phyloP scores from a whole-genome alignment of 2,113 vertebrate species.

The Dicaeum eximium region DNA sequence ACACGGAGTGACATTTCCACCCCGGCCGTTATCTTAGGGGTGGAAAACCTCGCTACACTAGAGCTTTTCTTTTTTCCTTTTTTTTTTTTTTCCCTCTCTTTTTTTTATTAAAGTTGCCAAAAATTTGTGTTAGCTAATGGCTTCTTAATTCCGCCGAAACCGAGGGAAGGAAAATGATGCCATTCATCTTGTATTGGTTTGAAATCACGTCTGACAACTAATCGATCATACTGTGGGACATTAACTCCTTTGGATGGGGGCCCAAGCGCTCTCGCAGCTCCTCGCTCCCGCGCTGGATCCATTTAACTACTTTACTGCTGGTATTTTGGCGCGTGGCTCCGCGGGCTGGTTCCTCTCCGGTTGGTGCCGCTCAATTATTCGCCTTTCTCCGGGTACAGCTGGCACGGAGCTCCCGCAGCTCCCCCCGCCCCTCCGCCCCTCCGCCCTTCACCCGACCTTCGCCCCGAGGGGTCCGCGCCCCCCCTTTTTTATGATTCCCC shows the following conservation, averaged over 20 bases:
- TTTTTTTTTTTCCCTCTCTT: accelerated
- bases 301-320: conserved; percentile 76
- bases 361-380: conserved; percentile 57
- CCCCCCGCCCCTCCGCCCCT: neutral
- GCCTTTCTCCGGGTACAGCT: conserved; percentile 54
- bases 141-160: conserved; percentile 83
- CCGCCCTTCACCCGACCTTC: conserved; percentile 70
- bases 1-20: neutral
- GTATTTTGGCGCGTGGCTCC: conserved; percentile 54
- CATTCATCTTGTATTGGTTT: conserved; percentile 85
- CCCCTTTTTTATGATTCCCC: accelerated
- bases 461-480: neutral
- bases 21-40: conserved; percentile 54
- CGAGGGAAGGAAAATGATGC: conserved; percentile 80
- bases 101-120: conserved; percentile 79
- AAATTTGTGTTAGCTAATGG: conserved; percentile 84
- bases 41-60: conserved; percentile 47
- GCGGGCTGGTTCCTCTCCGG: conserved; percentile 34
- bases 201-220: conserved; percentile 84
- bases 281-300: conserved; percentile 66
- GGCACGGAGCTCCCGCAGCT: neutral
- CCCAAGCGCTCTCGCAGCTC: conserved; percentile 73
- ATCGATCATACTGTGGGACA: conserved; percentile 87
- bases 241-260: conserved; percentile 86
- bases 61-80: conserved; percentile 40